Evolutionary conservation across 1,140 invertebrate genomes (phyloP), one percentile per base, ranked within the genome.

Genomic region (Ruditapes philippinarum): DNA sequence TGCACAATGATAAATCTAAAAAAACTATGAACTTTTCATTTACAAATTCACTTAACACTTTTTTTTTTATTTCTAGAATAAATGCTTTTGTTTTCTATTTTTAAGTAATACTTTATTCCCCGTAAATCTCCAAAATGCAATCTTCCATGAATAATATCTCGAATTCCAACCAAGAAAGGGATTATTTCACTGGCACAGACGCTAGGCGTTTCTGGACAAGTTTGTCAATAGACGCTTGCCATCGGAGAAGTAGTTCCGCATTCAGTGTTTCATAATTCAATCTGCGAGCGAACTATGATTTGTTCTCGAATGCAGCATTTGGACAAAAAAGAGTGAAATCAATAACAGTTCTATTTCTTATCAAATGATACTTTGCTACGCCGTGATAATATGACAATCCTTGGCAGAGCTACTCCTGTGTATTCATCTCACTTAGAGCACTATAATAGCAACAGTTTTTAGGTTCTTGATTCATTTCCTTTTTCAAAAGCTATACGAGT

Each of bases 261-360:
- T 70, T 70, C 36, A 70, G 65, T 70, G 36, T 70, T 70, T 70
- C 65, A 70, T 70, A 70, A 70, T 70, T 70, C 65, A 70, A 70
- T 70, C 65, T 70, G 11, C 28, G 31, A 38, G 65, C 38, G 65
- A 70, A 70, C 33, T 11, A 38, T 22, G 65, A 70, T 38, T 70
- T 40, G 65, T 70, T 36, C 65, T 70, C 65, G 9, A 38, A 33
- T 70, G 65, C 25, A 70, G 65, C 33, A 38, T 12, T 70, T 36
- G 33, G 28, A 25, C 33, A 70, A 70, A 38, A 38, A 7, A 70
- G 65, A 70, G 28, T 2, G 5, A 38, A 70, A 70, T 70, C 65
- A 38, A 70, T 70, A 70, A 17, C 65, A 40, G 25, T 14, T 17
- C 65, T 5, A 38, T 70, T 31, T 70, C 33, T 70, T 40, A 36